Conservation (phyloP, 1,140 invertebrate genomes). For the Pseudomyrmex sp. region DNA sequence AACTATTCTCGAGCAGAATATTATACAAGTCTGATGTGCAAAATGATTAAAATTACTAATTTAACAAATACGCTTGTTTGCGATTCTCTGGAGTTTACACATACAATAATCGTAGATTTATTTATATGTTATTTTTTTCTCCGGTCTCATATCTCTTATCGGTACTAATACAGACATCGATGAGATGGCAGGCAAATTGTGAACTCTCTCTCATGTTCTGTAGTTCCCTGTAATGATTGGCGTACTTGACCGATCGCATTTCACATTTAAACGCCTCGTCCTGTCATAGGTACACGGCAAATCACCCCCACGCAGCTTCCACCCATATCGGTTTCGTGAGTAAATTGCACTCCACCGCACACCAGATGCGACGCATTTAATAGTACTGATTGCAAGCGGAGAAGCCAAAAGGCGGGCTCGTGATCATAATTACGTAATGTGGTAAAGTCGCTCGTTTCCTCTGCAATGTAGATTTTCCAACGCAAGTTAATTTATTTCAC, state of each 20-base stretch:
- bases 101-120: neutral
- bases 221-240: constrained; percentile 66
- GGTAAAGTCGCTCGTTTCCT: neutral
- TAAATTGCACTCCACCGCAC: constrained; percentile 46
- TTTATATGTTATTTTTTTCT: too few relatives aligned
- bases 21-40: neutral
- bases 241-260: constrained; percentile 71
- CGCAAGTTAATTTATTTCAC: constrained; percentile 12
- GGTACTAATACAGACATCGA: constrained; percentile 50
- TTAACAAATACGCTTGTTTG: too few relatives aligned
- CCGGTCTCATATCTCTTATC: neutral
- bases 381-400: neutral
- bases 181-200: constrained; percentile 49
- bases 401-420: constrained; percentile 20
- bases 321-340: constrained; percentile 32
- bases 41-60: too few relatives aligned
- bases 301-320: neutral
- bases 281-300: constrained; percentile 62
- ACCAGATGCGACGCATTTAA: constrained; percentile 61
- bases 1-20: neutral
- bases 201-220: constrained; percentile 57
- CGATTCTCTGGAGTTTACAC: neutral
- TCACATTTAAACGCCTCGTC: constrained; percentile 69
- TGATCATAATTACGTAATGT: constrained; percentile 20
- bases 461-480: constrained; percentile 6